Percentiles rank a stretch among this genome's conserved stretches.
These are phyloP conservation scores for Holotrichia oblita DNA, from an alignment of 1,140 invertebrate species.

Conservation along the genomic window DNA sequence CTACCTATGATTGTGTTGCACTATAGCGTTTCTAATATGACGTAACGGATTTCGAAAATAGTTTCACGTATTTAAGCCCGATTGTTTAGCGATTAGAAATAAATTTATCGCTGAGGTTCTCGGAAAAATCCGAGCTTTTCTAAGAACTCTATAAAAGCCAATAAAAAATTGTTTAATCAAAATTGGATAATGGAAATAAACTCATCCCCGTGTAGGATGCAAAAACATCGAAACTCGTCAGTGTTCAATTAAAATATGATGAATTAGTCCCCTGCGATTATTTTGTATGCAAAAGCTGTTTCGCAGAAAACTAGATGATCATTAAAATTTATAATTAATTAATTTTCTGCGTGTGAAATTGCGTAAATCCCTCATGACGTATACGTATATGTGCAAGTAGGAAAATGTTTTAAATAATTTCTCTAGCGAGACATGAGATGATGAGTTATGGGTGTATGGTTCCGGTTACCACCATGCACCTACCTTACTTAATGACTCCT, in stretches of 20 bases:
- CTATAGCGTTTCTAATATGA: not conserved
- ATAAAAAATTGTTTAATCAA: no score
- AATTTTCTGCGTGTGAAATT: no score
- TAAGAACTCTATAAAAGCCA: not conserved
- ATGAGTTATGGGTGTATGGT: no score
- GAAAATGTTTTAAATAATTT: no score
- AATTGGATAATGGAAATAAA: not conserved
- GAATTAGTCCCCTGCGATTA: not conserved
- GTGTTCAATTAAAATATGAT: not conserved
- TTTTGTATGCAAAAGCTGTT: not conserved
- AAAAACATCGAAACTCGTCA: not conserved
- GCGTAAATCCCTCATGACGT: no score
- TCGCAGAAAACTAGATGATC: not conserved
- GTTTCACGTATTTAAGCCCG: not conserved
- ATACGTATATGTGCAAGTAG: no score
- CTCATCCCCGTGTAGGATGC: not conserved
- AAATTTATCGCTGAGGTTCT: no score
- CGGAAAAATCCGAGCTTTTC: not conserved
- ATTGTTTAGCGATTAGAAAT: conserved; percentile 1
- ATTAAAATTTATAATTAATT: no score
- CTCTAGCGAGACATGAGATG: no score
- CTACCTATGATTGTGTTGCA: not conserved
- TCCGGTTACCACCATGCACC: no score
- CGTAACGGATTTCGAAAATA: conserved; percentile 7
- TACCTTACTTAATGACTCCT: no score